These are phyloP conservation scores for Morelia viridis DNA, from an alignment of 2,797 vertebrate species.

Conservation along the genomic window DNA sequence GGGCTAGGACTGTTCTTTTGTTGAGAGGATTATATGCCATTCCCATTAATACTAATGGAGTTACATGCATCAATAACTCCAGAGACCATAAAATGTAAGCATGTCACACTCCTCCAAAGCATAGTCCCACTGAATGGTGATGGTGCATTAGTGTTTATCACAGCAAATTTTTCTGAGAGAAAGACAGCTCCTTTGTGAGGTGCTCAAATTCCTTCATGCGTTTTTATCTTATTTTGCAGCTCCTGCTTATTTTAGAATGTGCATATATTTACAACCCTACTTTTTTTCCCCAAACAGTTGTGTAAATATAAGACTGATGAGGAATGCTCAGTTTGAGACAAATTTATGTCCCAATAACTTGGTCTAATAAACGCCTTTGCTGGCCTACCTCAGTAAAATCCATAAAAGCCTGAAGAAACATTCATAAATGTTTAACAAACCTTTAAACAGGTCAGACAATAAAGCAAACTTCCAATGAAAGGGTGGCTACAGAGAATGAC, in stretches of 20 bases:
- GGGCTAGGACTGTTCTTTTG: slow-evolving; percentile 19
- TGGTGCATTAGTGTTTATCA: slow-evolving; percentile 24
- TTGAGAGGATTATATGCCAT: slow-evolving; percentile 20
- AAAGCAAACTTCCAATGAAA: not conserved
- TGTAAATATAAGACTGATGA: not conserved
- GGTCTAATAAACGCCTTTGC: not conserved
- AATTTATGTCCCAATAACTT: not conserved
- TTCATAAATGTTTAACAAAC: not conserved
- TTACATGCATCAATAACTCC: slow-evolving; percentile 15
- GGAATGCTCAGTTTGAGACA: not conserved
- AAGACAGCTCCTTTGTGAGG: slow-evolving; percentile 15
- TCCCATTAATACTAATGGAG: slow-evolving; percentile 33
- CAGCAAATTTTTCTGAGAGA: slow-evolving; percentile 11
- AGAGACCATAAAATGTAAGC: slow-evolving; percentile 18
- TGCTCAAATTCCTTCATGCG: not conserved
- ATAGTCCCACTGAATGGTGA: slow-evolving; percentile 26
- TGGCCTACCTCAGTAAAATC: not conserved
- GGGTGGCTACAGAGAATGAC: not conserved
- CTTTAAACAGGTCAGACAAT: not conserved
- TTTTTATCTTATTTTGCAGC: slow-evolving; percentile 25
- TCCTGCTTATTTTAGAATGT: slow-evolving; percentile 7
- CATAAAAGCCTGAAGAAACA: not conserved
- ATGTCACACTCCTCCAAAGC: slow-evolving; percentile 10
- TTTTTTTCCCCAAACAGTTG: not conserved
- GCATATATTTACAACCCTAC: not conserved